Percentiles rank a stretch among this genome's conserved stretches.
Conservation (phyloP, 2,797 vertebrate species). For the Ibycter americanus region DNA sequence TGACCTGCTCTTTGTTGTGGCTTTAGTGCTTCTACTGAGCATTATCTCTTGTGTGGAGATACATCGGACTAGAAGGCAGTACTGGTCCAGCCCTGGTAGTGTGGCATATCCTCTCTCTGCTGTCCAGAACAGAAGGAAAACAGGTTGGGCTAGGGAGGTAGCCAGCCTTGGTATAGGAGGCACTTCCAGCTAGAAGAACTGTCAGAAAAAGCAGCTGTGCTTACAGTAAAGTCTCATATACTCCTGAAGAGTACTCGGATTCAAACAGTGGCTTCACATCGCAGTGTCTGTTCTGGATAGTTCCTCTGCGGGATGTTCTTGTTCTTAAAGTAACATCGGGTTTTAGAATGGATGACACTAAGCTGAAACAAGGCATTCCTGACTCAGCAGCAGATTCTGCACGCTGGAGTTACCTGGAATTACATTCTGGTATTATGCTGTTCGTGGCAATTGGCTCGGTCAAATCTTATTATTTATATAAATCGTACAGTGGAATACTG, state of each 20-base stretch:
- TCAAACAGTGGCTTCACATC: background rate
- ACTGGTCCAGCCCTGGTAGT: background rate
- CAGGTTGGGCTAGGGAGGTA: background rate
- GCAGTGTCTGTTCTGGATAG: background rate
- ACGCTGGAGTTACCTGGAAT: background rate
- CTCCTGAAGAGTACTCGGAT: background rate
- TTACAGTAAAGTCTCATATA: background rate
- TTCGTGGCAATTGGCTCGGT: background rate
- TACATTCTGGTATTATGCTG: background rate
- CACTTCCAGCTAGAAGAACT: background rate
- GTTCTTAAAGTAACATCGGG: background rate
- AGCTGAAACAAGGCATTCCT: background rate
- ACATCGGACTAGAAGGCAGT: background rate
- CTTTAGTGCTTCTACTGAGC: background rate
- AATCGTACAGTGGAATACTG: background rate
- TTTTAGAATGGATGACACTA: background rate
- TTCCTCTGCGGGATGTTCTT: background rate
- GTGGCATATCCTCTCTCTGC: fast-evolving
- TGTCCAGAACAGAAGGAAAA: background rate
- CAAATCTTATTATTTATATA: background rate
- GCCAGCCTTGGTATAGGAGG: background rate
- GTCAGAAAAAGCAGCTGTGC: background rate
- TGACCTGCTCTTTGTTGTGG: background rate
- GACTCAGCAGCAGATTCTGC: background rate
- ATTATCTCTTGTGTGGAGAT: fast-evolving